A percentile compares a stretch with the other conserved stretches of the same genome.
phyloP scores from a whole-genome alignment of 2,888 invertebrate species.

The Dione juno region DNA sequence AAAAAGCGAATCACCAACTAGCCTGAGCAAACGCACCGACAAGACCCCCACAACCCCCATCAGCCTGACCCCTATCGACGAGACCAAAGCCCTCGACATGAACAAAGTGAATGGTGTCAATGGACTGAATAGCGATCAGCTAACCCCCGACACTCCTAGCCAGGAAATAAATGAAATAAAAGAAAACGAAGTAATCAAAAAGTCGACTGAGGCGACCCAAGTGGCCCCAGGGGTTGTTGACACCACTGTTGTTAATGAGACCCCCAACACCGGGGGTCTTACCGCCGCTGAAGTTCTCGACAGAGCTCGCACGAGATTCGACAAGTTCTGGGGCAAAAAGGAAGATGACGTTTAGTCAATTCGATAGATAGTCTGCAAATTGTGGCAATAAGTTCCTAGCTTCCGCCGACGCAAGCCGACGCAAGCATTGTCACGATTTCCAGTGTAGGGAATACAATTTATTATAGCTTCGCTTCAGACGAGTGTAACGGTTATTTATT shows the following conservation, averaged over 20 bases:
- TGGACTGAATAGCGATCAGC: conserved; percentile 66
- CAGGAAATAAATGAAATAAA: conserved; percentile 64
- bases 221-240: conserved; percentile 83
- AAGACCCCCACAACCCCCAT: conserved; percentile 80
- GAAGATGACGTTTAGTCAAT: conserved; percentile 82
- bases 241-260: conserved; percentile 78
- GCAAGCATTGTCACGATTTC: conserved; percentile 54
- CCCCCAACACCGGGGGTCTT: conserved; percentile 73
- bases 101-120: conserved; percentile 70
- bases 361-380: conserved; percentile 54
- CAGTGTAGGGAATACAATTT: conserved; percentile 63
- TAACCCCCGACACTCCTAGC: conserved; percentile 73
- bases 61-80: conserved; percentile 80
- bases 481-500: conserved; percentile 57
- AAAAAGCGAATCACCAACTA: conserved; percentile 79
- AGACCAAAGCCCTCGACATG: conserved; percentile 77
- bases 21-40: conserved; percentile 77
- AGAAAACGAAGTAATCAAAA: conserved; percentile 74
- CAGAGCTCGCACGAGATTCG: conserved; percentile 91
- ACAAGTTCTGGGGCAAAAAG: conserved; percentile 92
- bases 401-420: neutral
- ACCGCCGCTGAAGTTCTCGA: conserved; percentile 90
- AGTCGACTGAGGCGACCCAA: conserved; percentile 77
- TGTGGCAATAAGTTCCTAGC: conserved; percentile 50
- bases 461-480: conserved; percentile 78